Evolutionary conservation across 2,888 invertebrate species (phyloP).

Genomic region (Diplazon laetatorius): DNA sequence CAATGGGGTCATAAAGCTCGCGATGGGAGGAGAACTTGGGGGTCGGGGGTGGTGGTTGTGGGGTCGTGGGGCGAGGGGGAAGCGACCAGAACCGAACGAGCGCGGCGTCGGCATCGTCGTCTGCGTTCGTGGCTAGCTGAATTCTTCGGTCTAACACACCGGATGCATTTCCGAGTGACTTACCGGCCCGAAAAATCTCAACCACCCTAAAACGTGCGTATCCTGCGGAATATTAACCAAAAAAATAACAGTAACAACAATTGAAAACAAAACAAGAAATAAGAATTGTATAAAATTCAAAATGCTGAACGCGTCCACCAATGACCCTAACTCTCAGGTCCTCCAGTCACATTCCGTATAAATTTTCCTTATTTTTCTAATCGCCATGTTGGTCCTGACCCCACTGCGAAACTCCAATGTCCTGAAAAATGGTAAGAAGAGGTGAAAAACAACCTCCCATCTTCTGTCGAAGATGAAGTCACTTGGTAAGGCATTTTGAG

Average conservation of each 20-base stretch:
- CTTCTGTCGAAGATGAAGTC: too few relatives aligned
- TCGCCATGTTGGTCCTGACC: too few relatives aligned
- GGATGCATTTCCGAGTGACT: constrained; percentile 54
- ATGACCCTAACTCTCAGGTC: background rate
- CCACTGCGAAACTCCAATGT: too few relatives aligned
- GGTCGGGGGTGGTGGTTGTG: background rate
- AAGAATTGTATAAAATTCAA: constrained; percentile 63
- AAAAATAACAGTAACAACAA: constrained; percentile 32
- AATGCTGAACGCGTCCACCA: constrained; percentile 68
- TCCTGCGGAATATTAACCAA: constrained; percentile 39
- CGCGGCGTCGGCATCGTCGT: constrained; percentile 40
- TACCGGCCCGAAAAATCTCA: constrained; percentile 42
- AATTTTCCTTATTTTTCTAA: background rate
- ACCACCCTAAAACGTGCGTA: constrained; percentile 9
- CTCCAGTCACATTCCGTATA: background rate
- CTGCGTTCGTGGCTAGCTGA: constrained; percentile 47
- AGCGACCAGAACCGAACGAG: constrained; percentile 59
- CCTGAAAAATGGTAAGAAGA: too few relatives aligned
- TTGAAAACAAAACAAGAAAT: too few relatives aligned
- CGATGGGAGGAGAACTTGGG: constrained; percentile 65
- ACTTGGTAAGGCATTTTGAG: background rate
- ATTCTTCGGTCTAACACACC: constrained; percentile 44
- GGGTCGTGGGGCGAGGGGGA: background rate
- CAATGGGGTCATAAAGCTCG: constrained; percentile 79
- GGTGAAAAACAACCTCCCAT: too few relatives aligned